Evolutionary conservation across 2,888 invertebrate genomes (phyloP).

Genomic region (Bombylius major): DNA sequence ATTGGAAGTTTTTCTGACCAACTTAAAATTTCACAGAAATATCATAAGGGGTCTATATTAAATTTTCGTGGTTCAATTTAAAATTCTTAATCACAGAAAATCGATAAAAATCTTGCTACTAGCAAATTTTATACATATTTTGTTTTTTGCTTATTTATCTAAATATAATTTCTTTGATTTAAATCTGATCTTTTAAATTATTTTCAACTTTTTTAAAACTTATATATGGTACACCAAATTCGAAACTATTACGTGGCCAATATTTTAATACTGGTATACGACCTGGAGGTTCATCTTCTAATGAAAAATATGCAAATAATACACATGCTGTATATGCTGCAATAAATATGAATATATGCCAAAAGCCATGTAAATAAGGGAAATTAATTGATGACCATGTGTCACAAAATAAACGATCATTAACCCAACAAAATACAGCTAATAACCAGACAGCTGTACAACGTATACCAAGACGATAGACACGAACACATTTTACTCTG

Average conservation of each 20-base stretch:
- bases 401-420: slow-evolving; percentile 66
- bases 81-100: no score
- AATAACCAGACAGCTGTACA: slow-evolving; percentile 53
- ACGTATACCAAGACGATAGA: slow-evolving; percentile 58
- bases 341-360: slow-evolving; percentile 72
- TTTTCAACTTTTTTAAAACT: slow-evolving; percentile 41
- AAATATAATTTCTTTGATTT: neutral
- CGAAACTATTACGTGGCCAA: slow-evolving; percentile 67
- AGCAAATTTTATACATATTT: neutral
- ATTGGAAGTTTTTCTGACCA: no score
- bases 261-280: slow-evolving; percentile 56
- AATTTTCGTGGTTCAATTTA: no score
- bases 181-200: slow-evolving; percentile 2
- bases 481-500: slow-evolving; percentile 50
- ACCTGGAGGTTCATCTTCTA: slow-evolving; percentile 57
- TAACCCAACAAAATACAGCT: slow-evolving; percentile 65
- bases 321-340: slow-evolving; percentile 65
- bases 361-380: slow-evolving; percentile 70
- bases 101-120: no score
- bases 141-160: neutral
- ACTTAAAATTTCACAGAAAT: no score
- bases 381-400: slow-evolving; percentile 65
- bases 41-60: no score
- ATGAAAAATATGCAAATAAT: slow-evolving; percentile 67
- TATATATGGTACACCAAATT: slow-evolving; percentile 64